Conservation (phyloP, 2,797 vertebrate genomes). For the Echiichthys vipera region DNA sequence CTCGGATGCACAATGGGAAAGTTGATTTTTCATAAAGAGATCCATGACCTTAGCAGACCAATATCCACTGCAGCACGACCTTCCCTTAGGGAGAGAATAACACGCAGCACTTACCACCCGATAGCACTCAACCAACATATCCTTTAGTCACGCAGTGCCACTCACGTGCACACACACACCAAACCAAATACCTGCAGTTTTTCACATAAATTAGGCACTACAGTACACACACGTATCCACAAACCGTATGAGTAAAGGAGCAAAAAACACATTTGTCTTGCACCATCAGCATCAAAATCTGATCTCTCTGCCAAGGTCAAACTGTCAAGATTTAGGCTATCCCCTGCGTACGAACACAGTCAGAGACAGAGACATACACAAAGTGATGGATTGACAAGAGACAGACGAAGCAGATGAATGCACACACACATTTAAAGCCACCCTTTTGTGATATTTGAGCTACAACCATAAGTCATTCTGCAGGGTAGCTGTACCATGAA, state of each 20-base stretch:
- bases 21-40: constrained; percentile 48
- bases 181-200: background rate
- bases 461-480: constrained; percentile 61
- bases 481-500: constrained; percentile 51
- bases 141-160: constrained; percentile 34
- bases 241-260: constrained; percentile 47
- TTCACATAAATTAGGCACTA: constrained; percentile 12
- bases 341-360: constrained; percentile 14
- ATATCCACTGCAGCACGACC: constrained; percentile 44
- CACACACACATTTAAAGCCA: constrained; percentile 1
- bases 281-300: constrained; percentile 58
- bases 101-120: constrained; percentile 76
- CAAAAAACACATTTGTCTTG: constrained; percentile 57
- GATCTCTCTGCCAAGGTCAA: constrained; percentile 65
- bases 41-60: constrained; percentile 54
- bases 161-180: background rate
- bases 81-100: constrained; percentile 45
- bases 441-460: constrained; percentile 36
- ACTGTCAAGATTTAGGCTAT: constrained; percentile 38
- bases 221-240: background rate
- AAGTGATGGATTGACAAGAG: background rate
- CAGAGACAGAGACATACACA: constrained; percentile 8
- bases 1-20: constrained; percentile 28
- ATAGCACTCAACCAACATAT: constrained; percentile 68
- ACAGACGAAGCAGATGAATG: constrained; percentile 13